Evolutionary conservation across 2,888 invertebrate genomes (phyloP).

Genomic region (Microchrysa polita): DNA sequence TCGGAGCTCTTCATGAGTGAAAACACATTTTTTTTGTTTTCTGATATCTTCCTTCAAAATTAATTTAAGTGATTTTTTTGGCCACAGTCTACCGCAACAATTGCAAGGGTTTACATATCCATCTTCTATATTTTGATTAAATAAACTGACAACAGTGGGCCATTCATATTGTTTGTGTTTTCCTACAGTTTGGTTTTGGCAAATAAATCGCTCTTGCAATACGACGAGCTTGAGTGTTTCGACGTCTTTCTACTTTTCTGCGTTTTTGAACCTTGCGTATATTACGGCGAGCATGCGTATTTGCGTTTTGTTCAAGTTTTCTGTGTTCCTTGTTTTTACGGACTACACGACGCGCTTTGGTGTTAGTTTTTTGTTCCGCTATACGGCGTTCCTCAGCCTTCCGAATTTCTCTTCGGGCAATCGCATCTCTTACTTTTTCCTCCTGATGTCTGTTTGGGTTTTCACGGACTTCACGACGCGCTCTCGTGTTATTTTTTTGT

Average conservation of each 20-base stretch:
- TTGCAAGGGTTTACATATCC: neutral
- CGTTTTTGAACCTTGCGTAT: neutral
- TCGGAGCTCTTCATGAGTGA: neutral
- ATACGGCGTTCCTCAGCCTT: neutral
- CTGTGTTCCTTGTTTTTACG: neutral
- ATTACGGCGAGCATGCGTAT: neutral
- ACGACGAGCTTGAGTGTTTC: neutral
- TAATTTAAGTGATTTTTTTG: neutral
- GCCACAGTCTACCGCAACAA: slow-evolving; percentile 1
- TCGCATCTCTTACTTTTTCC: neutral
- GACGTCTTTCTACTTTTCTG: neutral
- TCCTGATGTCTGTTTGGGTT: neutral
- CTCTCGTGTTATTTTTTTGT: neutral
- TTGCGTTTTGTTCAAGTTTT: neutral
- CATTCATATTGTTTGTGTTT: neutral
- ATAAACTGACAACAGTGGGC: no score
- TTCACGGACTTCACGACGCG: neutral
- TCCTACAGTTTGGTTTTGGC: neutral
- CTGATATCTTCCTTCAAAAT: neutral
- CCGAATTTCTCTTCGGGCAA: neutral
- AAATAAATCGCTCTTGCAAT: neutral
- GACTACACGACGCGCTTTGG: neutral
- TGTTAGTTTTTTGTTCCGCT: neutral
- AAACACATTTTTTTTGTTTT: neutral
- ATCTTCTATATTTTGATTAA: neutral